phyloP scores from a whole-genome alignment of 37 sponge, comb jelly and placozoan genomes.

The Mnemiopsis leidyi region DNA sequence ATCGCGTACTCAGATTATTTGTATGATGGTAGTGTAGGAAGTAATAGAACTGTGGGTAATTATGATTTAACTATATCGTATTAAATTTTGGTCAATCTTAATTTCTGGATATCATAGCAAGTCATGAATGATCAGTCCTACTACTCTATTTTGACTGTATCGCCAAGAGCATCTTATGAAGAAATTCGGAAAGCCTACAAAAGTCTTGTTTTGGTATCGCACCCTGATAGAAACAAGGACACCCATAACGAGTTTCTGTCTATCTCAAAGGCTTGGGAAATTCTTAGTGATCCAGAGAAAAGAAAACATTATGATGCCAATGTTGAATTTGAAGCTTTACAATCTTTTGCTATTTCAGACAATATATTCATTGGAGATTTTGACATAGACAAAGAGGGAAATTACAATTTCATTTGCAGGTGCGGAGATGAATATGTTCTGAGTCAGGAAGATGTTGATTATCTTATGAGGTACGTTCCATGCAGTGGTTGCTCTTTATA shows the following conservation, averaged over 20 bases:
- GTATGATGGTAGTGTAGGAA: too few species aligned
- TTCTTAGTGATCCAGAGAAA: not conserved
- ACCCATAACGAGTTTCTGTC: not conserved
- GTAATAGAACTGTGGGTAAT: too few species aligned
- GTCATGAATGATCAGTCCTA: not conserved
- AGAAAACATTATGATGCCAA: conserved; percentile 10
- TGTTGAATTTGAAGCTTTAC: not conserved
- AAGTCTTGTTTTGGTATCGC: not conserved
- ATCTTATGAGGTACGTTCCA: not conserved
- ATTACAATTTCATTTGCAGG: conserved; percentile 62
- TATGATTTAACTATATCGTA: too few species aligned
- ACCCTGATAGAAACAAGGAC: conserved; percentile 5
- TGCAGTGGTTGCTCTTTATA: conserved; percentile 28
- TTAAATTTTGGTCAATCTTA: too few species aligned
- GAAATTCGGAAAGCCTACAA: conserved; percentile 18
- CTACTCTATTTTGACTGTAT: not conserved
- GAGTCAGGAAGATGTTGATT: conserved; percentile 23
- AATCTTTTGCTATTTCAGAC: conserved; percentile 15
- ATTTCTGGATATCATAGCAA: too few species aligned
- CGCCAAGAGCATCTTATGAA: not conserved
- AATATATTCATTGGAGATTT: conserved; percentile 15
- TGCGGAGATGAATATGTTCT: conserved; percentile 24
- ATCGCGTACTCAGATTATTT: too few species aligned
- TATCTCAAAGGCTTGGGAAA: conserved; percentile 15
- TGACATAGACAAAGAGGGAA: conserved; percentile 46